Conservation (phyloP, 2,888 invertebrate species). For the Stictocephala bisonia region DNA sequence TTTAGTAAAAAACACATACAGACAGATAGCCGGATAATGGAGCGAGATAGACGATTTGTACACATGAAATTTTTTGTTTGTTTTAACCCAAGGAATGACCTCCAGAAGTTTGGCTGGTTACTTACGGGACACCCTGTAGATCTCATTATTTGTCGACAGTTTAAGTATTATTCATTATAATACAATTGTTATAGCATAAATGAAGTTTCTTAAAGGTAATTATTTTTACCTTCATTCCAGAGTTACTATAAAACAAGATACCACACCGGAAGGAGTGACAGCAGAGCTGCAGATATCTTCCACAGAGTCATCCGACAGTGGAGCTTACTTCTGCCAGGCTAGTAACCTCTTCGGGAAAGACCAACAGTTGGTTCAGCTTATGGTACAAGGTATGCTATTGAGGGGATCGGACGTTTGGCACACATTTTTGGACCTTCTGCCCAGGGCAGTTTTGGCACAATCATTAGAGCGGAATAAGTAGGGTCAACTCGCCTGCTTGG, state of each 20-base stretch:
- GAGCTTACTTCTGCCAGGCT: slow-evolving; percentile 82
- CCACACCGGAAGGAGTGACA: slow-evolving; percentile 72
- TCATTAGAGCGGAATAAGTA: no score
- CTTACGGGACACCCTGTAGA: no score
- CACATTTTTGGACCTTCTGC: no score
- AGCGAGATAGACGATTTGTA: no score
- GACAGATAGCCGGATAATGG: no score
- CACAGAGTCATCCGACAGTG: slow-evolving; percentile 77
- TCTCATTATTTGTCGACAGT: not conserved
- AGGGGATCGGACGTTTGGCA: no score
- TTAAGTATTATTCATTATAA: not conserved
- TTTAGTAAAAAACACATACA: no score
- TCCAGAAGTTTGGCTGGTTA: no score
- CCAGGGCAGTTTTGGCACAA: no score
- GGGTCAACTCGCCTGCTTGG: no score
- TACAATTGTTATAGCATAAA: not conserved
- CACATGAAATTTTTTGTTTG: no score
- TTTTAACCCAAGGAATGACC: no score
- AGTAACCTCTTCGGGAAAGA: slow-evolving; percentile 79
- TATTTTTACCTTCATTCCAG: slow-evolving; percentile 47
- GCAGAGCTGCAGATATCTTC: slow-evolving; percentile 78
- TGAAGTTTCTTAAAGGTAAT: not conserved
- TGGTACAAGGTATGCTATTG: slow-evolving; percentile 71
- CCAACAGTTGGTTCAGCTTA: slow-evolving; percentile 77
- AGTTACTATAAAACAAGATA: slow-evolving; percentile 57